phyloP scores from a whole-genome alignment of 2,888 invertebrate genomes.

The Copidosoma aretas region DNA sequence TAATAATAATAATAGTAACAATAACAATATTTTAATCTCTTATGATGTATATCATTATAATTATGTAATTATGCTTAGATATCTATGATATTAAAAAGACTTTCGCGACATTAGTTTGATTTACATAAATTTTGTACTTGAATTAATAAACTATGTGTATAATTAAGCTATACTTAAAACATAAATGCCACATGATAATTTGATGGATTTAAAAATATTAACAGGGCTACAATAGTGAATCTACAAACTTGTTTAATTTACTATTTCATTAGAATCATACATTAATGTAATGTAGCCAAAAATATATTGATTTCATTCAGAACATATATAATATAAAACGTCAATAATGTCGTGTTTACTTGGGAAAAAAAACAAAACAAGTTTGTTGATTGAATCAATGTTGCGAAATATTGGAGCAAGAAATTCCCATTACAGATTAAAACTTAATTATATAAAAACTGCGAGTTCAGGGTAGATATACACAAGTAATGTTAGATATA shows the following conservation, averaged over 20 bases:
- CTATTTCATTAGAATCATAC: background rate
- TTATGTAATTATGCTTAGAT: constrained; percentile 31
- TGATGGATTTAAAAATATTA: constrained; percentile 11
- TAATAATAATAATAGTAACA: constrained; percentile 24
- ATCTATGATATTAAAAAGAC: too few species aligned
- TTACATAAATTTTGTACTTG: too few species aligned
- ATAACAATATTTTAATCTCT: constrained; percentile 27
- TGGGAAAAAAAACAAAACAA: too few species aligned
- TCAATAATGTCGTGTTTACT: too few species aligned
- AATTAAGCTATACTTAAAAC: constrained; percentile 43
- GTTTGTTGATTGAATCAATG: too few species aligned
- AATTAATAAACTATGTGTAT: constrained; percentile 21
- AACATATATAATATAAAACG: too few species aligned
- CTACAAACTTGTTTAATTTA: constrained; percentile 25
- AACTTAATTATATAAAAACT: too few species aligned
- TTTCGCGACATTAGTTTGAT: too few species aligned
- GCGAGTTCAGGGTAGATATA: too few species aligned
- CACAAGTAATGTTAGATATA: constrained; percentile 24
- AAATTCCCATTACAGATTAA: too few species aligned
- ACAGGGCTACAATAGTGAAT: constrained; percentile 24
- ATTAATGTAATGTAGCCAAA: background rate
- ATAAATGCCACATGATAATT: constrained; percentile 31
- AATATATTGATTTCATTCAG: too few species aligned
- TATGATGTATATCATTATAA: constrained; percentile 23
- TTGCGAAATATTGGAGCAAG: too few species aligned